Evolutionary conservation across 92 coral and sea anemone species (phyloP).

Genomic region (Phenganax marumi): DNA sequence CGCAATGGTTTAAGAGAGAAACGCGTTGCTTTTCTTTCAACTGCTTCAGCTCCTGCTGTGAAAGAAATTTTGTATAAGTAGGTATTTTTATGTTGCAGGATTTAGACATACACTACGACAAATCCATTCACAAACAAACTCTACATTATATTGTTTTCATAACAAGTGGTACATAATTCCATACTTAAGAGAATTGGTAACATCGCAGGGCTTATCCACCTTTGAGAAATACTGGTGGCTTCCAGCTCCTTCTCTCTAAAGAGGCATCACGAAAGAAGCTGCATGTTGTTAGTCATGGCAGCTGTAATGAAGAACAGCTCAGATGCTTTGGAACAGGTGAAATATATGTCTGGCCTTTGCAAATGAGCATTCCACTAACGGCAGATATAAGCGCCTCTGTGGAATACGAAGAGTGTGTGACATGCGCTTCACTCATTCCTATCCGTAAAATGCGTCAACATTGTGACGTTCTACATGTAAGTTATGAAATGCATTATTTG

Average conservation of each 20-base stretch:
- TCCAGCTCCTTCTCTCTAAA: constrained; percentile 16
- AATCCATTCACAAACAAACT: background rate
- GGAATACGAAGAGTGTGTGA: constrained; percentile 4
- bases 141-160: background rate
- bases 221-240: constrained; percentile 9
- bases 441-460: background rate
- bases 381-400: background rate
- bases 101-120: background rate
- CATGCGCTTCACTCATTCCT: background rate
- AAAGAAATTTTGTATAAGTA: constrained; percentile 1
- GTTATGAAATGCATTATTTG: constrained; percentile 10
- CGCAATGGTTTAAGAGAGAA: too few relatives aligned
- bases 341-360: constrained; percentile 19
- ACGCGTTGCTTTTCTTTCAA: background rate
- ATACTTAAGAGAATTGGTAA: background rate
- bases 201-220: constrained; percentile 4
- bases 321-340: constrained; percentile 20
- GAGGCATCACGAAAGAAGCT: background rate
- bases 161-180: background rate
- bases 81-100: background rate
- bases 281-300: background rate
- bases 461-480: background rate
- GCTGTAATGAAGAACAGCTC: constrained; percentile 23
- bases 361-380: constrained; percentile 1
- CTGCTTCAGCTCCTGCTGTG: background rate